A percentile compares a stretch with the other conserved stretches of the same genome.
phyloP scores from a whole-genome alignment of 37 sponge, comb jelly and placozoan genomes.

The Beroe ovata region DNA sequence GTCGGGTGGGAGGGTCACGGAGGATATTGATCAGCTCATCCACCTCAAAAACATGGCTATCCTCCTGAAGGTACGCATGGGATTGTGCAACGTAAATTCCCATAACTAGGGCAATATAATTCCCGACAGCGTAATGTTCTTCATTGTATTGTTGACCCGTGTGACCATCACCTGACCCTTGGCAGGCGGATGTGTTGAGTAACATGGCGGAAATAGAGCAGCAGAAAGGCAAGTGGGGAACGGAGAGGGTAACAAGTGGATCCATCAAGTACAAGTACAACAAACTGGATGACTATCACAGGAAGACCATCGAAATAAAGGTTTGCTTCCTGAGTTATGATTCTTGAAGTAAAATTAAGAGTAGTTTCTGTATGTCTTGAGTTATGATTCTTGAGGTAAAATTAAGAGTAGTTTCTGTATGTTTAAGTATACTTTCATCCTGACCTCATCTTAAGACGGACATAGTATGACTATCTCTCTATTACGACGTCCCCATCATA shows the following conservation, averaged over 20 bases:
- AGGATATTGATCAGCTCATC: slow-evolving; percentile 32
- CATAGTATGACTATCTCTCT: too few relatives aligned
- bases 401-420: too few relatives aligned
- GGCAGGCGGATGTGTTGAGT: neutral
- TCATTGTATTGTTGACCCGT: too few relatives aligned
- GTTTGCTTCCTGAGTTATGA: neutral
- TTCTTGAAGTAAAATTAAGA: neutral
- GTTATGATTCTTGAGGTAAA: neutral
- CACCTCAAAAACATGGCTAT: slow-evolving; percentile 15
- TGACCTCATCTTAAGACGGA: too few relatives aligned
- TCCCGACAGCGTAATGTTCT: too few relatives aligned
- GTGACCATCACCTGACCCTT: too few relatives aligned
- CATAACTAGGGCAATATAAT: too few relatives aligned
- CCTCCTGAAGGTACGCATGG: slow-evolving; percentile 35
- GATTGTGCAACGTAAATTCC: too few relatives aligned
- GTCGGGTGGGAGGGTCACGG: neutral
- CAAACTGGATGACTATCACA: neutral
- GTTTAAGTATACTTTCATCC: too few relatives aligned
- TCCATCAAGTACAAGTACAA: slow-evolving; percentile 59
- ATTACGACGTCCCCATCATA: too few relatives aligned
- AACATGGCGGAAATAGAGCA: neutral
- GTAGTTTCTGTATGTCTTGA: too few relatives aligned
- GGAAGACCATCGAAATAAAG: neutral
- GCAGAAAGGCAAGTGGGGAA: slow-evolving; percentile 11
- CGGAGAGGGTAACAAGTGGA: neutral